phyloP scores from a whole-genome alignment of 2,113 vertebrate species.

The Muntiacus reevesi region DNA sequence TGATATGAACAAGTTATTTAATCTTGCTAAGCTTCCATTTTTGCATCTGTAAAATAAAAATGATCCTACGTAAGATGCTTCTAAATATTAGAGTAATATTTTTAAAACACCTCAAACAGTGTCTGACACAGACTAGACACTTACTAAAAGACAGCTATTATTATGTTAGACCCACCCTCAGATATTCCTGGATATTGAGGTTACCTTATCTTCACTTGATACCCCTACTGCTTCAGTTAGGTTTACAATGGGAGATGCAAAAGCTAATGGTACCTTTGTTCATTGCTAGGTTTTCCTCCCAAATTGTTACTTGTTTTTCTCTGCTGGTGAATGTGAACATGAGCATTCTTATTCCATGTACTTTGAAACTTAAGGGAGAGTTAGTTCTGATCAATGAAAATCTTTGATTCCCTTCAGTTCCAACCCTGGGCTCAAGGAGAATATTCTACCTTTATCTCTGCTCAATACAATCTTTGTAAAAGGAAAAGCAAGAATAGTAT shows the following conservation, averaged over 20 bases:
- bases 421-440: background rate
- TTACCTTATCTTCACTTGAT: conserved; percentile 5
- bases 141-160: background rate
- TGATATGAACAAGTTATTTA: conserved; percentile 24
- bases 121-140: background rate
- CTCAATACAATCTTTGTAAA: background rate
- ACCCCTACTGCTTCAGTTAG: background rate
- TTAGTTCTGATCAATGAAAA: background rate
- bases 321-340: background rate
- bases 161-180: background rate
- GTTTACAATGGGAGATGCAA: background rate
- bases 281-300: background rate
- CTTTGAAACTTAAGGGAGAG: conserved; percentile 33
- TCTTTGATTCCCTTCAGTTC: conserved; percentile 2
- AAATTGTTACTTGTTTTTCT: background rate
- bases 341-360: background rate
- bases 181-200: background rate
- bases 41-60: conserved; percentile 5
- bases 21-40: conserved; percentile 24
- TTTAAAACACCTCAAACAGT: background rate
- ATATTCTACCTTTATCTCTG: conserved; percentile 4
- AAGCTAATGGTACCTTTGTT: background rate
- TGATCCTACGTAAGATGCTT: conserved; percentile 13
- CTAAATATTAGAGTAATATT: conserved; percentile 6
- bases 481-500: background rate